phyloP scores from a whole-genome alignment of 2,888 invertebrate genomes.

The Branchipolynoe longqiensis region DNA sequence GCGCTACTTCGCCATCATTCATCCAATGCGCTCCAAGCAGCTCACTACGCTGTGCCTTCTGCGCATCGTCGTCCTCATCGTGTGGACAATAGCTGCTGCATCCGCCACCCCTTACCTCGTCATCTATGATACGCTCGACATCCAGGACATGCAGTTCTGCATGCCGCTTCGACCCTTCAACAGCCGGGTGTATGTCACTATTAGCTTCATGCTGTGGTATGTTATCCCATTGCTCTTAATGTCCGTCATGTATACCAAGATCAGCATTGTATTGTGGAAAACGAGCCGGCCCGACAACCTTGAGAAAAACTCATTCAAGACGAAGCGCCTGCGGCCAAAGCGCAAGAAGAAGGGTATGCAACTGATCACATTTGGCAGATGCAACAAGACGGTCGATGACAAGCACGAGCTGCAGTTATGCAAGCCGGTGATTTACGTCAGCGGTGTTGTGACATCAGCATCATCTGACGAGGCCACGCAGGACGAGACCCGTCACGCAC shows the following conservation, averaged over 20 bases:
- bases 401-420: background rate
- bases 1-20: constrained; percentile 81
- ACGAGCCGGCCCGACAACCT: constrained; percentile 71
- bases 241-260: constrained; percentile 89
- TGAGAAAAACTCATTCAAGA: constrained; percentile 35
- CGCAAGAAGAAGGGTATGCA: constrained; percentile 1
- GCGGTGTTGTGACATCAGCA: constrained; percentile 20
- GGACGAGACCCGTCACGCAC: constrained; percentile 30
- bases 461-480: constrained; percentile 37
- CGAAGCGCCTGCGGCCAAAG: background rate
- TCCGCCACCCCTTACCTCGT: constrained; percentile 92
- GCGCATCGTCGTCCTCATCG: constrained; percentile 89
- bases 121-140: constrained; percentile 89
- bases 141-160: constrained; percentile 71
- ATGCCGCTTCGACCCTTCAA: constrained; percentile 31
- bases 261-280: constrained; percentile 92
- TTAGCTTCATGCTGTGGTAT: constrained; percentile 86
- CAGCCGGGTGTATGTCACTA: constrained; percentile 86
- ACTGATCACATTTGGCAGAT: constrained; percentile 8
- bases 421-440: constrained; percentile 39
- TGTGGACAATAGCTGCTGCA: constrained; percentile 91
- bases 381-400: background rate
- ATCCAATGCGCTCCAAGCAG: constrained; percentile 92
- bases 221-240: constrained; percentile 89
- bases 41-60: constrained; percentile 88